Conservation (phyloP, 1,140 invertebrate genomes). For the Aradophagus sp. region DNA sequence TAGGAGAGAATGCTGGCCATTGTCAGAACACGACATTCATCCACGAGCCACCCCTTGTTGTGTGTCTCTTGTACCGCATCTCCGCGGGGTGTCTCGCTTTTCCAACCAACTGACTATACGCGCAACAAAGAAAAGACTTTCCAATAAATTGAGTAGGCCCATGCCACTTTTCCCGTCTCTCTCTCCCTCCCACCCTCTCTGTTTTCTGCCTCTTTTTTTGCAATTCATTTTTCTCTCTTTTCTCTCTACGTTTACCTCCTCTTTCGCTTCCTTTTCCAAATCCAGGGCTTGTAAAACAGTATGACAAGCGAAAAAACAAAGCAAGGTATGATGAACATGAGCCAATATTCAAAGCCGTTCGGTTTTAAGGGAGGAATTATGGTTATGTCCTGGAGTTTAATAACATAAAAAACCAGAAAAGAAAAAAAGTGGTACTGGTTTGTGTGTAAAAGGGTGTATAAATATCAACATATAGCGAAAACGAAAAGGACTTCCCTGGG, state of each 20-base stretch:
- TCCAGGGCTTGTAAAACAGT: constrained; percentile 15
- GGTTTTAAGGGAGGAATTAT: too few species aligned
- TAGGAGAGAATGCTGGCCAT: constrained; percentile 62
- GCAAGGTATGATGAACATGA: too few species aligned
- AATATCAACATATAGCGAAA: too few species aligned
- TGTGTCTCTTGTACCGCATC: constrained; percentile 47
- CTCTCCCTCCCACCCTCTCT: constrained; percentile 17
- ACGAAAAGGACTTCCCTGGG: too few species aligned
- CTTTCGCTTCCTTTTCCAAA: background rate
- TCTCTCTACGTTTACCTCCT: too few species aligned
- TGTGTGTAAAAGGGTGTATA: too few species aligned
- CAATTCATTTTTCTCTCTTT: too few species aligned
- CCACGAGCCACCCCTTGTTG: constrained; percentile 58
- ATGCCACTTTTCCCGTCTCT: too few species aligned
- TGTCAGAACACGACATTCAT: constrained; percentile 66
- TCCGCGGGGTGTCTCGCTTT: constrained; percentile 59
- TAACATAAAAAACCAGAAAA: too few species aligned
- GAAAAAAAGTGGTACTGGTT: too few species aligned
- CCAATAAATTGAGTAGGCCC: constrained; percentile 52
- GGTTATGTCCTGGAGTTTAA: too few species aligned
- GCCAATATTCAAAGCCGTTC: too few species aligned
- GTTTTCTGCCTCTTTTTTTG: constrained; percentile 9
- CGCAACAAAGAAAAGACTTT: constrained; percentile 50
- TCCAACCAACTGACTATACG: constrained; percentile 47
- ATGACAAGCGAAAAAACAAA: constrained; percentile 27